Evolutionary conservation across 1,140 invertebrate genomes (phyloP).

Genomic region (Cydia amplana): DNA sequence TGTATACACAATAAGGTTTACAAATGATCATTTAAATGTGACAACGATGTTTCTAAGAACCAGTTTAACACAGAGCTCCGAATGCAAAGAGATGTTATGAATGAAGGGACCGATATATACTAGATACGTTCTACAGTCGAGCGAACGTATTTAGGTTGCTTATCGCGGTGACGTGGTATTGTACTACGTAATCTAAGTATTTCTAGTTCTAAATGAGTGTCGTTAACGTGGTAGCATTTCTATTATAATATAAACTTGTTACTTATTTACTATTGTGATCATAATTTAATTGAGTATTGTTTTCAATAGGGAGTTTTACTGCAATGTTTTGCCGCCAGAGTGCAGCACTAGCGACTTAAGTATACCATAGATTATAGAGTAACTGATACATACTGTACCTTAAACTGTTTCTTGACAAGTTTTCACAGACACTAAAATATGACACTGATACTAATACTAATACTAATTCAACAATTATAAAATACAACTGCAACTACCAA

Average conservation of each 20-base stretch:
- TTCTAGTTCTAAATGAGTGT: not conserved
- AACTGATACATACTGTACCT: too few relatives aligned
- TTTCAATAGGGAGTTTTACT: too few relatives aligned
- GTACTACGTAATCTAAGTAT: not conserved
- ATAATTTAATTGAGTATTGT: too few relatives aligned
- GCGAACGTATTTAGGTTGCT: not conserved
- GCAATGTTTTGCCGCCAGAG: too few relatives aligned
- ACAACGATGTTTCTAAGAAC: not conserved
- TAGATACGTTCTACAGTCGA: not conserved
- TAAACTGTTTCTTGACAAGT: too few relatives aligned
- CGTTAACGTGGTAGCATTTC: not conserved
- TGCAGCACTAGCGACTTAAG: too few relatives aligned
- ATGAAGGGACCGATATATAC: not conserved
- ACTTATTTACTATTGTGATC: too few relatives aligned
- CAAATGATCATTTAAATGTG: not conserved
- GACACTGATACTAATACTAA: too few relatives aligned
- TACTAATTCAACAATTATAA: too few relatives aligned
- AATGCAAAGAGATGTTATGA: not conserved
- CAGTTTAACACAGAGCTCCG: not conserved
- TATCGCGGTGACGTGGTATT: not conserved
- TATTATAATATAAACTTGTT: not conserved
- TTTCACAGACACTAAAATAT: too few relatives aligned
- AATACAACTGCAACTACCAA: too few relatives aligned
- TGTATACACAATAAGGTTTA: not conserved
- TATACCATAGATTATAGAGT: too few relatives aligned